Conservation (phyloP, 2,113 vertebrate genomes). For the human region GRCh38 chr6:126432001-126432500, state of each 20-base stretch:
- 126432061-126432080: too few relatives aligned
- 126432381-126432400: background rate
- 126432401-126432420: background rate
- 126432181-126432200: background rate
- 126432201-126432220: background rate
- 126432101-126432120: background rate
- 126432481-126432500: background rate
- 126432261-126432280: background rate
- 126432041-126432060: too few relatives aligned
- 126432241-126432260: background rate
- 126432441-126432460: slow-evolving; percentile 9
- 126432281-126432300: background rate
- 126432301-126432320: background rate
- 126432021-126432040: too few relatives aligned
- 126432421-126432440: background rate
- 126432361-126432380: background rate
- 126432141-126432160: background rate
- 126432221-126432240: background rate
- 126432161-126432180: background rate
- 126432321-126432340: background rate
- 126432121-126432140: background rate
- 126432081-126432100: background rate
- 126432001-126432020: too few relatives aligned
- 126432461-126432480: background rate
- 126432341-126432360: background rate